Percentiles rank a stretch among this genome's conserved stretches.
Conservation (phyloP, 2,797 vertebrate genomes). For the Lateolabrax maculatus region DNA sequence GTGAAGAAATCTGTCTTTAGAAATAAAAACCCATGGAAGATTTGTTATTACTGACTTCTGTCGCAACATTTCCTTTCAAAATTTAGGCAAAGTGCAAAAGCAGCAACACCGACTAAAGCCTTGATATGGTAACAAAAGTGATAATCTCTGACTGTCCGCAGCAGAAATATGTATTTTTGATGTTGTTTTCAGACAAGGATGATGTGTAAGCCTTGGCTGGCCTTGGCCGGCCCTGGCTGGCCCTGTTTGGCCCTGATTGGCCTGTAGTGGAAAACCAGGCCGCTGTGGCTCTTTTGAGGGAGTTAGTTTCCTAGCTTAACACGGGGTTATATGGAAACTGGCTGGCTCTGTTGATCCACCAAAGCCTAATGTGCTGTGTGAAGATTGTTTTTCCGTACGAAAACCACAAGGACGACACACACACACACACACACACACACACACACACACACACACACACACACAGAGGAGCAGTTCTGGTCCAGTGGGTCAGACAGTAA, state of each 20-base stretch:
- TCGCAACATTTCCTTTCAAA: background rate
- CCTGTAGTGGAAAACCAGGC: conserved; percentile 66
- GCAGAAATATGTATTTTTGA: background rate
- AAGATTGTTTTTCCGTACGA: conserved; percentile 76
- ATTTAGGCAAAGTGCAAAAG: background rate
- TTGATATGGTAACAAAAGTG: background rate
- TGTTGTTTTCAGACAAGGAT: conserved; percentile 33
- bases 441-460: conserved; percentile 46
- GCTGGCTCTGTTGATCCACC: conserved; percentile 69
- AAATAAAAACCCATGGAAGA: background rate
- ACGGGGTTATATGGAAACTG: conserved; percentile 75
- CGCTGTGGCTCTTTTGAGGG: conserved; percentile 58
- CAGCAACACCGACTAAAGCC: background rate
- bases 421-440: conserved; percentile 38
- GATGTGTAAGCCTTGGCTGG: conserved; percentile 32
- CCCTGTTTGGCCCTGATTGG: conserved; percentile 38
- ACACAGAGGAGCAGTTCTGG: conserved; percentile 51
- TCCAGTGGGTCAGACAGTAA: conserved; percentile 71
- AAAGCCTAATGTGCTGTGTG: conserved; percentile 76
- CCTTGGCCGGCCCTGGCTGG: conserved; percentile 43
- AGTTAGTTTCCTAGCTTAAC: conserved; percentile 69
- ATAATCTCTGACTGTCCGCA: background rate
- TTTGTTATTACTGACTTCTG: background rate
- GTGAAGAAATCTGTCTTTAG: background rate
- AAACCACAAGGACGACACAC: conserved; percentile 63